A percentile compares a stretch with the other conserved stretches of the same genome.
Conservation (phyloP, 1,140 invertebrate genomes). For the Bombus waltoni region DNA sequence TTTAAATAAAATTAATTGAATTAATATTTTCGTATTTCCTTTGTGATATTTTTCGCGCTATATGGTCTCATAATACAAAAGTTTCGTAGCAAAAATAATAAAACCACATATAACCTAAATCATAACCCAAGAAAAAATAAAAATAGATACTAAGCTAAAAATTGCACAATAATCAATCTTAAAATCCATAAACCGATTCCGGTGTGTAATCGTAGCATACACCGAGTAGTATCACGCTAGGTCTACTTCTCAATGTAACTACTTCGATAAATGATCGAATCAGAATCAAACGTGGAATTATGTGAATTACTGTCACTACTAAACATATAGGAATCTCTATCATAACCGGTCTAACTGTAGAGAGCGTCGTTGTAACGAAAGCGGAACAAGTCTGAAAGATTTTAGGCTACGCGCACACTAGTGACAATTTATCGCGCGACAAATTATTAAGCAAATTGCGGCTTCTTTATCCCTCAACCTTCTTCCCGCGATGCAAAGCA, state of each 20-base stretch:
- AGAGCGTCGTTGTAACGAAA: background rate
- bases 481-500: background rate
- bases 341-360: background rate
- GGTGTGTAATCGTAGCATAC: background rate
- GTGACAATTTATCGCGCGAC: too few relatives aligned
- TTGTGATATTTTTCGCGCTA: too few relatives aligned
- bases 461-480: too few relatives aligned
- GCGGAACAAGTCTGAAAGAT: background rate
- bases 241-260: background rate
- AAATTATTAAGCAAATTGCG: too few relatives aligned
- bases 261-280: slow-evolving; percentile 14
- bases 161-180: background rate
- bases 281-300: background rate
- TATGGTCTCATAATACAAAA: too few relatives aligned
- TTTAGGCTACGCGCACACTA: background rate
- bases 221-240: background rate
- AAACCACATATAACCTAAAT: background rate
- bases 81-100: background rate
- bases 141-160: background rate
- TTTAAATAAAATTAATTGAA: too few relatives aligned
- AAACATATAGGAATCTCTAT: slow-evolving; percentile 1
- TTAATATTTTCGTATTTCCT: too few relatives aligned
- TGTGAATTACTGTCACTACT: slow-evolving; percentile 20
- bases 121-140: background rate
- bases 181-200: background rate